A percentile compares a stretch with the other conserved stretches of the same genome.
Evolutionary conservation across 30 jellyfish, hydroid and myxozoan genomes (phyloP).

Genomic region (Phacellophora camtschatica): DNA sequence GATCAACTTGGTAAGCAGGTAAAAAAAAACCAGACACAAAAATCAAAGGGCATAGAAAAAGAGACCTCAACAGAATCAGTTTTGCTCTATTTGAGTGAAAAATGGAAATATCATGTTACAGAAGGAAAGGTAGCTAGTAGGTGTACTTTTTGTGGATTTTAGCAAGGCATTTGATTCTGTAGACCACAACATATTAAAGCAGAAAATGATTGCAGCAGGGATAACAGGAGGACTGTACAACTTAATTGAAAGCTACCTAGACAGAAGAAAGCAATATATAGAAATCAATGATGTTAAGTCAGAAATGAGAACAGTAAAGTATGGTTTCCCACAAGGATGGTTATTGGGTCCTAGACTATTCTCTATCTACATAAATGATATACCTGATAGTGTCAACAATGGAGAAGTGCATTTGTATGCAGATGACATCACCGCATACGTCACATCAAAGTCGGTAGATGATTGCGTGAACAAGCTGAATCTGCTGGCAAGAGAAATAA

Average conservation of each 20-base stretch:
- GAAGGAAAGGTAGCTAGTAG: slow-evolving; percentile 1
- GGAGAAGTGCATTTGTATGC: neutral
- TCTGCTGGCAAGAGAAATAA: slow-evolving; percentile 1
- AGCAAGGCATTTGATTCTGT: slow-evolving; percentile 2
- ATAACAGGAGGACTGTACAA: slow-evolving; percentile 4
- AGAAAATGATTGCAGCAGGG: slow-evolving; percentile 10
- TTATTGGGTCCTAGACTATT: too few species aligned
- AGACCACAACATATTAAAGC: neutral
- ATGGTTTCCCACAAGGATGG: neutral
- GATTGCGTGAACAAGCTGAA: slow-evolving; percentile 5
- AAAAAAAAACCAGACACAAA: neutral
- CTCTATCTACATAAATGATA: too few species aligned
- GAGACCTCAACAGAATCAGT: neutral
- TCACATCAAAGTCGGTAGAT: slow-evolving; percentile 2
- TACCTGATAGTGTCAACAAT: too few species aligned
- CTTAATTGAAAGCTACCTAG: neutral
- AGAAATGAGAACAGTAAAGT: neutral
- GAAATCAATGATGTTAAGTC: neutral
- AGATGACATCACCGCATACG: neutral
- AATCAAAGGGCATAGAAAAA: neutral
- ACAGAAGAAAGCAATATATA: neutral
- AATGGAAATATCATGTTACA: neutral
- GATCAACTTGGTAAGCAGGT: neutral
- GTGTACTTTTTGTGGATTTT: neutral
- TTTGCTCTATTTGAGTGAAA: neutral